Conservation (phyloP, 2,797 vertebrate genomes). For the Selene dorsalis region DNA sequence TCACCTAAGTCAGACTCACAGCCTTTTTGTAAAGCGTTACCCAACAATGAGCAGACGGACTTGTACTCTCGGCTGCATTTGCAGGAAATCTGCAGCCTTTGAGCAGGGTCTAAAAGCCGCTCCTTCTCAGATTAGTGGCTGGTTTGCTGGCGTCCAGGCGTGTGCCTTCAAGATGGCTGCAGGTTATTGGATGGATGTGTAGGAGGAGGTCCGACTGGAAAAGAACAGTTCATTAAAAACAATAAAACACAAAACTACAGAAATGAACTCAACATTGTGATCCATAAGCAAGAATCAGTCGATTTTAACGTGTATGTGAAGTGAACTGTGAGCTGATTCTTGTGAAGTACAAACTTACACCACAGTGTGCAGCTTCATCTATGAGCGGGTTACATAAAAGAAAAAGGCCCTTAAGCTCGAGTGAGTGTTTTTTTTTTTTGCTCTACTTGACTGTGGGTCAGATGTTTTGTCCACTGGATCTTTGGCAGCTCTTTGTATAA, state of each 20-base stretch:
- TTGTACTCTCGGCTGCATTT: not conserved
- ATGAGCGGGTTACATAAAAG: not conserved
- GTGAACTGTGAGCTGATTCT: not conserved
- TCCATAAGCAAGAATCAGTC: not conserved
- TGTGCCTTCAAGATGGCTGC: not conserved
- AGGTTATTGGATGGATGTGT: not conserved
- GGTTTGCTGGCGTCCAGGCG: not conserved
- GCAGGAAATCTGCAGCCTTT: not conserved
- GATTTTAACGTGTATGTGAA: not conserved
- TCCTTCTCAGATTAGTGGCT: not conserved
- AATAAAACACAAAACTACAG: not conserved
- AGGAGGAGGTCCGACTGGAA: not conserved
- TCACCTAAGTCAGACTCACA: not conserved
- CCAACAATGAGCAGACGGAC: not conserved
- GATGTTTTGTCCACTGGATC: conserved; percentile 3
- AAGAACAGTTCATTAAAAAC: not conserved
- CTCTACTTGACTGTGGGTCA: conserved; percentile 5
- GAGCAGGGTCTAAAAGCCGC: not conserved
- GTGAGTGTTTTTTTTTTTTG: conserved; percentile 9
- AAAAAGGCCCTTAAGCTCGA: not conserved
- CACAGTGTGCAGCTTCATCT: not conserved
- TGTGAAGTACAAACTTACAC: not conserved
- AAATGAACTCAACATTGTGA: not conserved
- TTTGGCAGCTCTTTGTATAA: conserved; percentile 35
- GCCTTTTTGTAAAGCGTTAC: too few relatives aligned